Conservation (phyloP, 2,113 vertebrate species). For the Gobiocypris rarus region DNA sequence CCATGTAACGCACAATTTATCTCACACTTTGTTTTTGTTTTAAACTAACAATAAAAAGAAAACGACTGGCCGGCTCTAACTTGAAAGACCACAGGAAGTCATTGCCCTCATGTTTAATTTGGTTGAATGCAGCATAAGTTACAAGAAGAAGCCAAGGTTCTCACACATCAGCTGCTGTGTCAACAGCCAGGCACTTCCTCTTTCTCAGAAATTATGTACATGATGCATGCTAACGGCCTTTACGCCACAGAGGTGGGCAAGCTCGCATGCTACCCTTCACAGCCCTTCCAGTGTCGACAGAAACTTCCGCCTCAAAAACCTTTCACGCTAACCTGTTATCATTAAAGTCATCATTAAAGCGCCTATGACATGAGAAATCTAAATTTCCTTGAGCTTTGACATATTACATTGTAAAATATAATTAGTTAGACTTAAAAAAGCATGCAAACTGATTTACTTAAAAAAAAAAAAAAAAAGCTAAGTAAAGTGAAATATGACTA, state of each 20-base stretch:
- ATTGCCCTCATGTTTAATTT: background rate
- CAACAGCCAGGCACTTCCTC: constrained; percentile 34
- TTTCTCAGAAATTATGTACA: constrained; percentile 50
- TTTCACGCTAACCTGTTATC: background rate
- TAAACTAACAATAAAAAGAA: background rate
- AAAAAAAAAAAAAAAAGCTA: no score
- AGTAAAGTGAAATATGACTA: no score
- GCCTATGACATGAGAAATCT: no score
- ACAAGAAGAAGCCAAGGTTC: constrained; percentile 29
- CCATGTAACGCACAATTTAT: background rate
- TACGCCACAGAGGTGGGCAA: constrained; percentile 25
- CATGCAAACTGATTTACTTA: no score
- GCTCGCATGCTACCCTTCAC: background rate
- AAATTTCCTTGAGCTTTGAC: no score
- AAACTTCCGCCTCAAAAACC: background rate
- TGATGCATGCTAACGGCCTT: constrained; percentile 4
- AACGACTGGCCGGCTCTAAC: background rate
- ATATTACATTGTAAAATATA: no score
- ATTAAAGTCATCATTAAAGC: background rate
- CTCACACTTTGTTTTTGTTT: background rate
- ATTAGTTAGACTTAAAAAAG: no score
- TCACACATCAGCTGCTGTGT: constrained; percentile 29
- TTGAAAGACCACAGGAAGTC: background rate
- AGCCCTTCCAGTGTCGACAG: background rate
- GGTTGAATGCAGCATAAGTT: background rate